These are phyloP conservation scores for Dynastes hyllus DNA, from an alignment of 2,888 invertebrate genomes.

Conservation along the genomic window DNA sequence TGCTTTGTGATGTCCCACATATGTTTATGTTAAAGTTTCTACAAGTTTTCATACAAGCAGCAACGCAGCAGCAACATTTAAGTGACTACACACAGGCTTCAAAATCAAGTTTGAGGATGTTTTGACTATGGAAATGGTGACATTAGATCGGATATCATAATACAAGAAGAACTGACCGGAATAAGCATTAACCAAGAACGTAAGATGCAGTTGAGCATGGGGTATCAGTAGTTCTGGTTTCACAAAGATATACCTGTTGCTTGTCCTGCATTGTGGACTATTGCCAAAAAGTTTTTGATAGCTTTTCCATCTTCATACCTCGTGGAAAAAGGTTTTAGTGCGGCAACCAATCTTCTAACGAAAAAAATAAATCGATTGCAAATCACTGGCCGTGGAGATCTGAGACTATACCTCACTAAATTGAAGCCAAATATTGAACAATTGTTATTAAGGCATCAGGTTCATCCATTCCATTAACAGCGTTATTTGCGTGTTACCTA, in stretches of 20 bases:
- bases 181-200: neutral
- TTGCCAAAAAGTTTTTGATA: too few relatives aligned
- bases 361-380: neutral
- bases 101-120: neutral
- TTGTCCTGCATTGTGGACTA: too few relatives aligned
- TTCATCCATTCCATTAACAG: neutral
- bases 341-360: neutral
- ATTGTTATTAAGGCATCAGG: neutral
- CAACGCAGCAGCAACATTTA: neutral
- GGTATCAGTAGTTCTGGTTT: neutral
- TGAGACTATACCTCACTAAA: too few relatives aligned
- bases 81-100: neutral
- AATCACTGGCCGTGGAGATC: neutral
- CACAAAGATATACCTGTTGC: neutral
- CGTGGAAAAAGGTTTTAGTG: neutral
- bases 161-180: neutral
- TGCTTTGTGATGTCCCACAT: too few relatives aligned
- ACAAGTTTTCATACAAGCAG: too few relatives aligned
- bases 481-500: neutral
- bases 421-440: too few relatives aligned
- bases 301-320: too few relatives aligned
- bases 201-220: neutral
- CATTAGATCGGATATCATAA: neutral
- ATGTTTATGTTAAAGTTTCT: too few relatives aligned
- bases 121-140: neutral